These are phyloP conservation scores for Zaprionus africanus DNA, from an alignment of 1,140 invertebrate genomes.

Conservation along the genomic window DNA sequence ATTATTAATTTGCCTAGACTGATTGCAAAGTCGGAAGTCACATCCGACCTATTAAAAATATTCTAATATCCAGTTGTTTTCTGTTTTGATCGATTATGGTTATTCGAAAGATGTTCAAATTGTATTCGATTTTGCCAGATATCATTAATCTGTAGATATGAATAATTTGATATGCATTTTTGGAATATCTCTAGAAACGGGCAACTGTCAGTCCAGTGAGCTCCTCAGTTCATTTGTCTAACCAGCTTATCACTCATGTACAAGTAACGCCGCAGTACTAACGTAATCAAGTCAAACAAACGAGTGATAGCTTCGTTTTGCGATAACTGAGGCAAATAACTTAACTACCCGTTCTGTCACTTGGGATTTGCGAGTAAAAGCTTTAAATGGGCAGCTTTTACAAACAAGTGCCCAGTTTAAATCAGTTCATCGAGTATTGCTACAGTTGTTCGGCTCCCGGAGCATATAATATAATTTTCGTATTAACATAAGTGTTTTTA, in stretches of 20 bases:
- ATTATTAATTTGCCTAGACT: too few relatives aligned
- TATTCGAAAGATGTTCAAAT: background rate
- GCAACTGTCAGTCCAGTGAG: background rate
- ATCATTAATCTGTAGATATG: too few relatives aligned
- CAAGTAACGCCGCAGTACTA: slow-evolving; percentile 57
- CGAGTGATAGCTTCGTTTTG: slow-evolving; percentile 42
- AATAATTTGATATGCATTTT: too few relatives aligned
- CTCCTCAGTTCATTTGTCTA: slow-evolving; percentile 3
- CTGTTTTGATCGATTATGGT: too few relatives aligned
- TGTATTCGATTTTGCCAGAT: background rate
- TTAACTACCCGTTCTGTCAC: slow-evolving; percentile 32
- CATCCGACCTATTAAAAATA: too few relatives aligned
- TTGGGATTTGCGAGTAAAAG: slow-evolving; percentile 23
- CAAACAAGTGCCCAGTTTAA: slow-evolving; percentile 12
- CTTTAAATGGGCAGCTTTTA: slow-evolving; percentile 31
- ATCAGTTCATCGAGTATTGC: background rate
- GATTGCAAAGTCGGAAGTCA: too few relatives aligned
- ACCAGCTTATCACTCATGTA: slow-evolving; percentile 52
- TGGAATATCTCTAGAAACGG: background rate
- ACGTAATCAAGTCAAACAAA: slow-evolving; percentile 65
- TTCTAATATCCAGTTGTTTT: too few relatives aligned
- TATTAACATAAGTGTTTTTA: background rate
- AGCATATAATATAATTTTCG: background rate
- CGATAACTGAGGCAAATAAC: slow-evolving; percentile 58
- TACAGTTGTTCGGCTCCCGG: background rate